A percentile compares a stretch with the other conserved stretches of the same genome.
Evolutionary conservation across 2,888 invertebrate genomes (phyloP).

Genomic region (Portevinia maculata): DNA sequence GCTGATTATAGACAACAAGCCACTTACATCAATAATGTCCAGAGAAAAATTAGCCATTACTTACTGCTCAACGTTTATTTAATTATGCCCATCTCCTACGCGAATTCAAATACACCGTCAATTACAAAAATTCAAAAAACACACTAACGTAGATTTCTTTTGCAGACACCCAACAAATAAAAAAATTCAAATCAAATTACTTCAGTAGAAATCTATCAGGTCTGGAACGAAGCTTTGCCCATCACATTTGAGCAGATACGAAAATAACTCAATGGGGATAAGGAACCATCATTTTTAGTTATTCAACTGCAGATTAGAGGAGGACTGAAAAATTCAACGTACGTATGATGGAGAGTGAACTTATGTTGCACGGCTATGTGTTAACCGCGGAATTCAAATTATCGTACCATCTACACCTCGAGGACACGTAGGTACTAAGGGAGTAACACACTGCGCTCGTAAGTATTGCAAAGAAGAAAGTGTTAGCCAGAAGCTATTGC

Average conservation of each 20-base stretch:
- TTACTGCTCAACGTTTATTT: too few relatives aligned
- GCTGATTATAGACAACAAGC: too few relatives aligned
- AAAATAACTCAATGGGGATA: slow-evolving; percentile 5
- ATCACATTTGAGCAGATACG: slow-evolving; percentile 3
- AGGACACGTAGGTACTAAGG: too few relatives aligned
- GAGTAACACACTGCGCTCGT: too few relatives aligned
- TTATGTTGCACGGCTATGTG: slow-evolving; percentile 14
- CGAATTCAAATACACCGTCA: neutral
- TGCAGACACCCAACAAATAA: too few relatives aligned
- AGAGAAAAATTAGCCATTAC: too few relatives aligned
- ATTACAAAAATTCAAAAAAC: neutral
- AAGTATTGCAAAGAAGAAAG: too few relatives aligned
- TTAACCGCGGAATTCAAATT: slow-evolving; percentile 14
- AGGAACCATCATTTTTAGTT: neutral
- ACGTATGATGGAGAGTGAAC: slow-evolving; percentile 14
- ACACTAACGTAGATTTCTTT: neutral
- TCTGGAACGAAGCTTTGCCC: neutral
- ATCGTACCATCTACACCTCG: too few relatives aligned
- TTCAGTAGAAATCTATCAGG: neutral
- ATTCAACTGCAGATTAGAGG: slow-evolving; percentile 10
- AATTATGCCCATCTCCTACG: too few relatives aligned
- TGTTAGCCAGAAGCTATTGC: too few relatives aligned
- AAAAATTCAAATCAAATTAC: neutral
- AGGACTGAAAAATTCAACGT: neutral
- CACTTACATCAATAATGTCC: too few relatives aligned